Evolutionary conservation across 2,113 vertebrate genomes (phyloP).

Genomic region (Nestor notabilis): DNA sequence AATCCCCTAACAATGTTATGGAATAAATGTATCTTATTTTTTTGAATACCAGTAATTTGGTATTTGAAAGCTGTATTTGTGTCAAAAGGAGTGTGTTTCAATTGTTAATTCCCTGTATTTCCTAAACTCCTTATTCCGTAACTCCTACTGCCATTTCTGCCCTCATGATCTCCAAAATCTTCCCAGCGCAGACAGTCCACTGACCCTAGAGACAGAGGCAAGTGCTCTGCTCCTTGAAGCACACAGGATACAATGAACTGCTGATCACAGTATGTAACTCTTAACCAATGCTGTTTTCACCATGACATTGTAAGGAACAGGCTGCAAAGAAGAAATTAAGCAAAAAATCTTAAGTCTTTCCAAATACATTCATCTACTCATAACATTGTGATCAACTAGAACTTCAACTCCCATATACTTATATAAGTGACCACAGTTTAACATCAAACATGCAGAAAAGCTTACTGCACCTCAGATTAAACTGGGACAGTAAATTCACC

Average conservation of each 20-base stretch:
- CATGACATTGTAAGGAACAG: fast-evolving
- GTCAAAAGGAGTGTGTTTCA: not conserved
- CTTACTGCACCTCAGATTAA: not conserved
- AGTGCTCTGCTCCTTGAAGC: not conserved
- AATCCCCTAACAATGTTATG: fast-evolving
- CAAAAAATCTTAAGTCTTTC: not conserved
- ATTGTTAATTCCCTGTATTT: conserved; percentile 34
- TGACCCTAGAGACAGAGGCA: fast-evolving
- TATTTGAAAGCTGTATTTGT: not conserved
- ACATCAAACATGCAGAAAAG: not conserved
- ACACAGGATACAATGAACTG: not conserved
- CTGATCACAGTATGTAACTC: not conserved
- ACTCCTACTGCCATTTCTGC: not conserved
- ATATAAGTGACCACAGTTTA: not conserved
- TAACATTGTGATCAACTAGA: not conserved
- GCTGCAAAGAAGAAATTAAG: not conserved
- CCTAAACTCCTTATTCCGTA: conserved; percentile 35
- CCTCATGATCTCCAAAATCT: not conserved
- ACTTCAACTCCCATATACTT: not conserved
- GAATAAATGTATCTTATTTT: not conserved
- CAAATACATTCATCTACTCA: not conserved
- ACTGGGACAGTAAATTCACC: not conserved
- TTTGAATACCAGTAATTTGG: not conserved
- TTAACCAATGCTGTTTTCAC: fast-evolving
- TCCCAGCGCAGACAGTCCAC: not conserved